A percentile compares a stretch with the other conserved stretches of the same genome.
Evolutionary conservation across 2,113 vertebrate species (phyloP).

Genomic region (Polypterus bichir): DNA sequence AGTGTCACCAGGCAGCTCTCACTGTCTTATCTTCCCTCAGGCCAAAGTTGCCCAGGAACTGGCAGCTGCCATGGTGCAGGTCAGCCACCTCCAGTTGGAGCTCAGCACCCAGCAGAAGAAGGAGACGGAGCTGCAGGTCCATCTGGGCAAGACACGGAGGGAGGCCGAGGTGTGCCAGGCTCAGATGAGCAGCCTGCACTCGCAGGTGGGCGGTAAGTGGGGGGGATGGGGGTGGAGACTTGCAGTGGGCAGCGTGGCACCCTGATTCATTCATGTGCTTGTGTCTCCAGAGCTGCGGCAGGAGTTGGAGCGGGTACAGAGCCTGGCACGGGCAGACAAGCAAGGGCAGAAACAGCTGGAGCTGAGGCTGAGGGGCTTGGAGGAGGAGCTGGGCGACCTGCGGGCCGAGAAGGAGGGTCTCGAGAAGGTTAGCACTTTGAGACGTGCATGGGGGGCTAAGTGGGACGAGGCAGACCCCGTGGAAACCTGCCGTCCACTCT

Average conservation of each 20-base stretch:
- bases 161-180: slow-evolving; percentile 48
- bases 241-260: not conserved
- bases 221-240: not conserved
- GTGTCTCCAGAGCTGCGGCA: slow-evolving; percentile 62
- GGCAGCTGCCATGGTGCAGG: slow-evolving; percentile 56
- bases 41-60: slow-evolving; percentile 75
- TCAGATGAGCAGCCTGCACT: slow-evolving; percentile 45
- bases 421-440: slow-evolving; percentile 53
- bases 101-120: slow-evolving; percentile 70
- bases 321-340: slow-evolving; percentile 65
- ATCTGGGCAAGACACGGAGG: slow-evolving; percentile 55
- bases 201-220: slow-evolving; percentile 61
- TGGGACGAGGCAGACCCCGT: too few relatives aligned
- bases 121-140: slow-evolving; percentile 54
- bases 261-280: not conserved
- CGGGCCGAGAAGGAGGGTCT: slow-evolving; percentile 66
- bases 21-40: slow-evolving; percentile 33
- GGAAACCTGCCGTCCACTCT: not conserved
- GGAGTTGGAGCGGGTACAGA: slow-evolving; percentile 49
- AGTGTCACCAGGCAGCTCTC: not conserved
- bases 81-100: slow-evolving; percentile 77
- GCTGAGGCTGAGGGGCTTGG: slow-evolving; percentile 49
- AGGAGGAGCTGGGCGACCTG: slow-evolving; percentile 75
- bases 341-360: slow-evolving; percentile 73
- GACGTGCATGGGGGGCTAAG: not conserved